Evolutionary conservation across 2,797 vertebrate species (phyloP), one percentile per base, ranked within the genome.

Genomic region (Borostomias antarcticus): DNA sequence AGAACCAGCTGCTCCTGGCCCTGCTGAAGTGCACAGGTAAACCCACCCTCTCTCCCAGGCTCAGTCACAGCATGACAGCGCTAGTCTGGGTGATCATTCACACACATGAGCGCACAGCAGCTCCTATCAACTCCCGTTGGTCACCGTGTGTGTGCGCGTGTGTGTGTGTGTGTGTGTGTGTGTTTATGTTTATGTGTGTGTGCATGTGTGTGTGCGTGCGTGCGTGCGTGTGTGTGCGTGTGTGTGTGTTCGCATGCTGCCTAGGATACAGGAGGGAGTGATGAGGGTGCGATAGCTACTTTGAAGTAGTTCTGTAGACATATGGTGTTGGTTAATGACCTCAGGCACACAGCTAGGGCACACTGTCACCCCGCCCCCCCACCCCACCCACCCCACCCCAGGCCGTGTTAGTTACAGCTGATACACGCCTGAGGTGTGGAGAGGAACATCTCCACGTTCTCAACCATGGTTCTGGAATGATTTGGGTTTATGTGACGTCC

Each of bases 11-110:
- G 33, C 94, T 99, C 64, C 86, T 99, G 91, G 97, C 97, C 63
- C 85, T 99, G 87, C 91, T 99, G 67, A 98, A 98, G 78, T 97
- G 96, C 84, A 97, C 98, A 93, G 98, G 98, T 98, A 89, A n/a
- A n/a, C n/a, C n/a, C n/a, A n/a, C n/a, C n/a, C n/a, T n/a, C n/a
- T n/a, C n/a, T n/a, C n/a, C n/a, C n/a, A n/a, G n/a, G n/a, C n/a
- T n/a, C n/a, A n/a, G n/a, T n/a, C n/a, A n/a, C n/a, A 69, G 78
- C 48, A 7, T 37, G 5, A 57, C 35, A 35, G 64, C 21, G n/a
- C 25, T 30, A 2, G 1, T 11, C 37, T 40, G 37, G 37, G 37
- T 15, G 10, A 13, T 13, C 37, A 15, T 15, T n/a, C n/a, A n/a
- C n/a, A n/a, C n/a, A n/a, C n/a, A n/a, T n/a, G n/a, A n/a, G n/a